Percentiles rank a stretch among this genome's conserved stretches.
These are phyloP conservation scores for Procavia capensis DNA, from an alignment of 2,113 vertebrate genomes.

Conservation along the genomic window DNA sequence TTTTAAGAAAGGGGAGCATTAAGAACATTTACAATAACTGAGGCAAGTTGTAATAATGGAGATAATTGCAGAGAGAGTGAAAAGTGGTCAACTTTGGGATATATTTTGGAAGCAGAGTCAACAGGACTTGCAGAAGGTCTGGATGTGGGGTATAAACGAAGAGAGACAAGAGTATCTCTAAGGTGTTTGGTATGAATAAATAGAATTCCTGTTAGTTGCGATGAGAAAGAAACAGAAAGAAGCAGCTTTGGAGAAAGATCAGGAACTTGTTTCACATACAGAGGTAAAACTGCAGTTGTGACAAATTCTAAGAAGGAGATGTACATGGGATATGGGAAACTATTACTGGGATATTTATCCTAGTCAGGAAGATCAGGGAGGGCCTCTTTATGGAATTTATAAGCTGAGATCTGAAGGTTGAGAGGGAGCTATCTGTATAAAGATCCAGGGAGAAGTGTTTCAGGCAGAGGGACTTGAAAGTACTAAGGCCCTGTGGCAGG, in stretches of 20 bases:
- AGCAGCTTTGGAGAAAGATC: background rate
- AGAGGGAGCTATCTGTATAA: background rate
- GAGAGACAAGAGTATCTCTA: background rate
- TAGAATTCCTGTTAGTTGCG: constrained; percentile 36
- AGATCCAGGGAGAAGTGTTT: background rate
- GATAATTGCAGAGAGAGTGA: background rate
- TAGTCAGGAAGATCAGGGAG: background rate
- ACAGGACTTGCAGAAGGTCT: no score
- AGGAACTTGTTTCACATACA: constrained; percentile 33
- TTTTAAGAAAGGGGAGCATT: background rate
- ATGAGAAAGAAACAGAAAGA: background rate
- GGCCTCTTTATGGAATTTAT: background rate
- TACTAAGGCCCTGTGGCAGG: background rate
- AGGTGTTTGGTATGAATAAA: background rate
- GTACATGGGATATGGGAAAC: background rate
- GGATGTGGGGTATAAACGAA: background rate
- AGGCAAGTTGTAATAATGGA: constrained; percentile 17
- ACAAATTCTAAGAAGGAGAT: background rate
- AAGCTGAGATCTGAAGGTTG: background rate
- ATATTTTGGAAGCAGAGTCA: no score
- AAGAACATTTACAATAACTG: background rate
- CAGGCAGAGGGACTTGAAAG: background rate
- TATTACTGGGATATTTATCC: background rate
- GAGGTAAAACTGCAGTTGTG: constrained; percentile 4
- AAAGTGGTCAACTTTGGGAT: constrained; percentile 24